These are phyloP conservation scores for Atherinosoma microstoma DNA, from an alignment of 2,797 vertebrate species.

Conservation along the genomic window DNA sequence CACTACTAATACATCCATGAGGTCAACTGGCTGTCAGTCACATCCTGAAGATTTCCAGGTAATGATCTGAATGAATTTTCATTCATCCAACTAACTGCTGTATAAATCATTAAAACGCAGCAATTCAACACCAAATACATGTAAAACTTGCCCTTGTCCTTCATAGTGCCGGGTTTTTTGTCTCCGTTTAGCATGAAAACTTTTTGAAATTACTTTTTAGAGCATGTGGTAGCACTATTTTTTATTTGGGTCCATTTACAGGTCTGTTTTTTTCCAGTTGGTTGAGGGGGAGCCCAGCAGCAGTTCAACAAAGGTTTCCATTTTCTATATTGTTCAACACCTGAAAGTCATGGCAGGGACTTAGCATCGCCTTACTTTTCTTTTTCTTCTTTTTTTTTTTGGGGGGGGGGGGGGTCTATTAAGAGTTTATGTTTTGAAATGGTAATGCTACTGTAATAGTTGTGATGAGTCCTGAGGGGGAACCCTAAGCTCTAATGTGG, in stretches of 20 bases:
- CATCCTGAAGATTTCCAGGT: not conserved
- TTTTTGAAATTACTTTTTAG: not conserved
- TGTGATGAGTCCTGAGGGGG: conserved; percentile 75
- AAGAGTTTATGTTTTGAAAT: conserved; percentile 81
- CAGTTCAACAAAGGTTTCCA: conserved; percentile 19
- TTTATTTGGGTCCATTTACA: no score
- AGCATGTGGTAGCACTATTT: no score
- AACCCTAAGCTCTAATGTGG: conserved; percentile 70
- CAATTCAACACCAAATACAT: not conserved
- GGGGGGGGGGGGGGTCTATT: conserved; percentile 61
- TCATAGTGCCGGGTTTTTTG: not conserved
- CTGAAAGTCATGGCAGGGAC: conserved; percentile 47
- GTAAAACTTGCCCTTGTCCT: not conserved
- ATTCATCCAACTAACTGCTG: not conserved
- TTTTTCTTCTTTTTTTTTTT: no score
- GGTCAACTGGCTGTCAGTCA: not conserved
- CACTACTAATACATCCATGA: not conserved
- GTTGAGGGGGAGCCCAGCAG: conserved; percentile 28
- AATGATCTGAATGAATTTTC: not conserved
- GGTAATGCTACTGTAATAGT: conserved; percentile 79
- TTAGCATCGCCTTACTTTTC: no score
- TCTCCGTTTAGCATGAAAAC: no score
- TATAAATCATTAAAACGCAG: not conserved
- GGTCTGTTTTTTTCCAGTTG: no score
- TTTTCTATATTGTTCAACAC: conserved; percentile 61